phyloP scores from a whole-genome alignment of 2,797 vertebrate genomes.

The Micropoecilia bifurca region DNA sequence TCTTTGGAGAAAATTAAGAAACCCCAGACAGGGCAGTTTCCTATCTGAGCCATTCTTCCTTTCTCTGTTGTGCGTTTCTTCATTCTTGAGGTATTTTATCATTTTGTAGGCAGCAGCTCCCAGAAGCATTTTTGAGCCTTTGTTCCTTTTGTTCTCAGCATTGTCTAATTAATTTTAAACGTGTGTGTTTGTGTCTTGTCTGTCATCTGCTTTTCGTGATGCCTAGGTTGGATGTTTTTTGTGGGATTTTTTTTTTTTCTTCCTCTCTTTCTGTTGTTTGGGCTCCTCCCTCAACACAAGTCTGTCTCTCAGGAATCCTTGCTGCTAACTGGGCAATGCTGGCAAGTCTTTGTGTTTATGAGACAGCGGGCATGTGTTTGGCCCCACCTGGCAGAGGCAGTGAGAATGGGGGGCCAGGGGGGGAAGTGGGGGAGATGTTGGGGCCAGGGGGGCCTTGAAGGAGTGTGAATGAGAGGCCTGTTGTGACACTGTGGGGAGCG shows the following conservation, averaged over 20 bases:
- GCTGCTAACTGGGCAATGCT: constrained; percentile 61
- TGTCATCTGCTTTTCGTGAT: constrained; percentile 35
- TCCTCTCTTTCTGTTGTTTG: constrained; percentile 39
- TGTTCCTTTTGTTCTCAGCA: constrained; percentile 23
- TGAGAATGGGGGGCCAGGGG: constrained; percentile 21
- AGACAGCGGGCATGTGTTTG: constrained; percentile 81
- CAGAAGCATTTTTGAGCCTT: constrained; percentile 6
- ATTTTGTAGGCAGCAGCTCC: constrained; percentile 18
- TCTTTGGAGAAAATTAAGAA: constrained; percentile 53
- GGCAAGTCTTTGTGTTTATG: constrained; percentile 65
- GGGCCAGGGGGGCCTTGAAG: constrained; percentile 14
- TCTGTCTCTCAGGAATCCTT: constrained; percentile 60
- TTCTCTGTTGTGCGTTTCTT: constrained; percentile 44
- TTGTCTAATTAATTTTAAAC: constrained; percentile 35
- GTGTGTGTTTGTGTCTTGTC: constrained; percentile 19
- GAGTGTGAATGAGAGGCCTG: constrained; percentile 77
- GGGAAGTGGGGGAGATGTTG: constrained; percentile 11
- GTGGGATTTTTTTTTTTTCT: constrained; percentile 40
- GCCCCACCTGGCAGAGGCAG: constrained; percentile 77
- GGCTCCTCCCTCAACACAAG: constrained; percentile 35
- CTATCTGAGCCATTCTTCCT: constrained; percentile 31
- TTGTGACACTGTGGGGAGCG: constrained; percentile 72
- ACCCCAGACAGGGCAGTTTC: constrained; percentile 35
- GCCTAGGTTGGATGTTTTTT: constrained; percentile 32
- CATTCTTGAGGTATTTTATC: constrained; percentile 55